Conservation (phyloP, 53 echinoderm and acorn worm species). For the Patiria pectinifera region DNA sequence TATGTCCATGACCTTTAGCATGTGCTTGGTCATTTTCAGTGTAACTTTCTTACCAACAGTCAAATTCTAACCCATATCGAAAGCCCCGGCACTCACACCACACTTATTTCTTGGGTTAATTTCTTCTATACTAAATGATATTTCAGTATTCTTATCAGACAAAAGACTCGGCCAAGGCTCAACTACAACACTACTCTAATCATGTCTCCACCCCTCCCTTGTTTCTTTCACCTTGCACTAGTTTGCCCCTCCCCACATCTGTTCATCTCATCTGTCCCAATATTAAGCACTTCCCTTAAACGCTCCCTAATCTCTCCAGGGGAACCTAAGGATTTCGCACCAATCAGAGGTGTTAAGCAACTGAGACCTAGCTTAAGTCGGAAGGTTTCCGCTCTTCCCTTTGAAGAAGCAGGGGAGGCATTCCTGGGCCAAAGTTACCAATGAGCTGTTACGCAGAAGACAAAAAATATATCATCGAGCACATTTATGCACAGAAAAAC, state of each 20-base stretch:
- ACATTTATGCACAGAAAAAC: too few species aligned
- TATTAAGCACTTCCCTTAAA: constrained; percentile 45
- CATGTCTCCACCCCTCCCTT: not conserved
- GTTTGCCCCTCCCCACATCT: constrained; percentile 19
- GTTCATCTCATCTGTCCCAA: constrained; percentile 40
- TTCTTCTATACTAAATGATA: too few species aligned
- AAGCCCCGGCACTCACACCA: too few species aligned
- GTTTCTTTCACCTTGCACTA: constrained; percentile 17
- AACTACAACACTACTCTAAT: not conserved
- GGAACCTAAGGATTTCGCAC: constrained; percentile 41
- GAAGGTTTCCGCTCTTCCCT: not conserved
- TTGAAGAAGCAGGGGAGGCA: not conserved
- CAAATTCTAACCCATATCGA: too few species aligned
- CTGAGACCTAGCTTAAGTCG: constrained; percentile 7
- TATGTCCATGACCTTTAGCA: too few species aligned
- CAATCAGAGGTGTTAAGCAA: constrained; percentile 54
- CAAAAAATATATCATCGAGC: not conserved
- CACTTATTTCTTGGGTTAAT: too few species aligned
- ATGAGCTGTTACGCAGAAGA: too few species aligned
- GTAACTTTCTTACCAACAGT: too few species aligned
- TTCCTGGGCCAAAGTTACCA: not conserved
- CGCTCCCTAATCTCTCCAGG: not conserved
- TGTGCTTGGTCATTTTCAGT: too few species aligned
- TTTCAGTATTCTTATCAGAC: too few species aligned
- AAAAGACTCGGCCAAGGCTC: too few species aligned